Evolutionary conservation across 1,140 invertebrate species (phyloP).

Genomic region (Cydia amplana): DNA sequence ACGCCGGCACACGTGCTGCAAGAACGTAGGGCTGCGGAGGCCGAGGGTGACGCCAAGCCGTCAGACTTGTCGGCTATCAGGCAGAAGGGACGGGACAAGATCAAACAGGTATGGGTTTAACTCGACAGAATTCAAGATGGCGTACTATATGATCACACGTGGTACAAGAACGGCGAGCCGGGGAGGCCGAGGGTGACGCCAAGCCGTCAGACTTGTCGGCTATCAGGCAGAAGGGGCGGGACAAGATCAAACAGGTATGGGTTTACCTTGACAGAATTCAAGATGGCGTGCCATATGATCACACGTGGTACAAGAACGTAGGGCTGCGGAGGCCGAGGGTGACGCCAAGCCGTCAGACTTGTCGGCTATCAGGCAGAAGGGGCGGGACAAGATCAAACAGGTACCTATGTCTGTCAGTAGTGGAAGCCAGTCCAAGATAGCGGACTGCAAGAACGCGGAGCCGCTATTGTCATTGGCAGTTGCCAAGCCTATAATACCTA

Average conservation of each 20-base stretch:
- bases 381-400: constrained; percentile 78
- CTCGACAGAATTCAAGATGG: constrained; percentile 85
- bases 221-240: constrained; percentile 71
- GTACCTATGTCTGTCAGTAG: too few relatives aligned
- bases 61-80: constrained; percentile 64
- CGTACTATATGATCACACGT: constrained; percentile 95
- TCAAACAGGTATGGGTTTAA: constrained; percentile 67
- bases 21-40: constrained; percentile 60
- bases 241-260: constrained; percentile 77
- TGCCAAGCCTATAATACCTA: too few relatives aligned
- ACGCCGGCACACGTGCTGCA: constrained; percentile 88
- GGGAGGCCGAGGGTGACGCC: constrained; percentile 65
- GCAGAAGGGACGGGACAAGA: constrained; percentile 76
- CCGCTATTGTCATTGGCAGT: too few relatives aligned
- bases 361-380: constrained; percentile 66
- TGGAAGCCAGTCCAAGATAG: constrained; percentile 90
- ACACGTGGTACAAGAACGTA: constrained; percentile 80
- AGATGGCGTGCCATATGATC: constrained; percentile 97
- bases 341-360: constrained; percentile 65
- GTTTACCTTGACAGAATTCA: constrained; percentile 60
- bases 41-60: constrained; percentile 65
- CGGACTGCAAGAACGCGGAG: constrained; percentile 86
- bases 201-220: constrained; percentile 64
- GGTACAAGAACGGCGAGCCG: constrained; percentile 60
- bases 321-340: constrained; percentile 60